These are phyloP conservation scores for Aphidoletes aphidimyza DNA, from an alignment of 2,888 invertebrate species.

Conservation along the genomic window DNA sequence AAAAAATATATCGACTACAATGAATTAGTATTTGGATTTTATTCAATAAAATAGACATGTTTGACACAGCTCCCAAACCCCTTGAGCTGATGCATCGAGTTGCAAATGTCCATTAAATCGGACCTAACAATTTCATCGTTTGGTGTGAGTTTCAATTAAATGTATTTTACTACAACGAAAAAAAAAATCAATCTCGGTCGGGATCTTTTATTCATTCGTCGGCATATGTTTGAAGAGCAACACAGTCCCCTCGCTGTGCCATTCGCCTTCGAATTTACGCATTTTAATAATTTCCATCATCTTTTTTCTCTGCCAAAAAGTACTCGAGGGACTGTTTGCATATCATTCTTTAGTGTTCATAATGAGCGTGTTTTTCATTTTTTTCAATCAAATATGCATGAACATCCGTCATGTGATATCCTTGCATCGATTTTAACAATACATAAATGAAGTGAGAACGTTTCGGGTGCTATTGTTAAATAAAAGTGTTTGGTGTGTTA, in stretches of 20 bases:
- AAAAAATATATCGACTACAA: too few relatives aligned
- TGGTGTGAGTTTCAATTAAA: slow-evolving; percentile 40
- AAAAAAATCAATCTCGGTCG: not conserved
- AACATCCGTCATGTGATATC: slow-evolving; percentile 15
- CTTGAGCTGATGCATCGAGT: not conserved
- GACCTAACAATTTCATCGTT: not conserved
- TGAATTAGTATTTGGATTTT: too few relatives aligned
- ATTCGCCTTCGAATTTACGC: not conserved
- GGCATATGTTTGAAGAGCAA: slow-evolving; percentile 23
- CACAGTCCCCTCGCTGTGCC: not conserved
- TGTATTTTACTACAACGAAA: not conserved
- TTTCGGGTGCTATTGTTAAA: slow-evolving; percentile 48
- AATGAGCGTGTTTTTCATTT: slow-evolving; percentile 26
- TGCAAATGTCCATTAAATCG: slow-evolving; percentile 4
- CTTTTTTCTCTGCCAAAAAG: not conserved
- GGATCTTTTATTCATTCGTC: not conserved
- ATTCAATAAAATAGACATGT: too few relatives aligned
- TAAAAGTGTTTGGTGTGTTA: slow-evolving; percentile 32
- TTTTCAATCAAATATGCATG: slow-evolving; percentile 13
- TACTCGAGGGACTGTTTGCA: slow-evolving; percentile 51
- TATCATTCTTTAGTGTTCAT: slow-evolving; percentile 40
- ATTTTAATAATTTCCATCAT: slow-evolving; percentile 38
- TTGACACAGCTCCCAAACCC: not conserved
- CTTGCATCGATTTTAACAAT: not conserved
- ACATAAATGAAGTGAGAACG: slow-evolving; percentile 20